Conservation (phyloP, 1,140 invertebrate genomes). For the Ctenoplectra terminalis region DNA sequence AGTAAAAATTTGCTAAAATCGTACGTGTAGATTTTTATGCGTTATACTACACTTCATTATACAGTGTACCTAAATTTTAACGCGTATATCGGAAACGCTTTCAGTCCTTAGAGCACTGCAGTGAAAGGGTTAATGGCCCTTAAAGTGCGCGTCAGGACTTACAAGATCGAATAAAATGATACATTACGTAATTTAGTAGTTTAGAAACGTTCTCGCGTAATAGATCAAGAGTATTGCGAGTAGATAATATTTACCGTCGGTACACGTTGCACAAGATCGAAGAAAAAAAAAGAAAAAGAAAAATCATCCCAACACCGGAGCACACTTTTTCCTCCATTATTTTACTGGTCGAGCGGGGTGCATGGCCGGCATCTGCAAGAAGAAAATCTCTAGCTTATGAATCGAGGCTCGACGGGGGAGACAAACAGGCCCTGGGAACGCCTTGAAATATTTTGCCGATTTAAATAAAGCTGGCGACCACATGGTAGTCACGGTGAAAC, state of each 20-base stretch:
- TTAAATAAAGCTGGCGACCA: conserved; percentile 69
- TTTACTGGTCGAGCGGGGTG: not conserved
- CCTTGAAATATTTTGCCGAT: conserved; percentile 42
- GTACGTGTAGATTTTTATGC: no score
- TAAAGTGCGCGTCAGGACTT: no score
- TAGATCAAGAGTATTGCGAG: no score
- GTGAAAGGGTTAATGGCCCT: no score
- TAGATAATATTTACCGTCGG: not conserved
- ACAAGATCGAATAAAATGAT: no score
- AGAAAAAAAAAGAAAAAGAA: not conserved
- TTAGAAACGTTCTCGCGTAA: not conserved
- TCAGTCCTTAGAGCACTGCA: no score
- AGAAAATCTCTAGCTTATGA: conserved; percentile 37
- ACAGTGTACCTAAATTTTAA: no score
- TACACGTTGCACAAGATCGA: not conserved
- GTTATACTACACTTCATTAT: no score
- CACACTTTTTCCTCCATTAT: conserved; percentile 13
- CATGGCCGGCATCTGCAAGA: conserved; percentile 32
- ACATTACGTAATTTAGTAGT: no score
- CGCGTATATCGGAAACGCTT: no score
- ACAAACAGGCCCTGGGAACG: conserved; percentile 39
- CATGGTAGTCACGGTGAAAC: conserved; percentile 55
- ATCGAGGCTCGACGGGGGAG: not conserved
- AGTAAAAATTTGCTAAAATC: no score
- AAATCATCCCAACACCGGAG: no score